Evolutionary conservation across 2,113 vertebrate species (phyloP).

Genomic region (Brachyhypopomus occidentalis): DNA sequence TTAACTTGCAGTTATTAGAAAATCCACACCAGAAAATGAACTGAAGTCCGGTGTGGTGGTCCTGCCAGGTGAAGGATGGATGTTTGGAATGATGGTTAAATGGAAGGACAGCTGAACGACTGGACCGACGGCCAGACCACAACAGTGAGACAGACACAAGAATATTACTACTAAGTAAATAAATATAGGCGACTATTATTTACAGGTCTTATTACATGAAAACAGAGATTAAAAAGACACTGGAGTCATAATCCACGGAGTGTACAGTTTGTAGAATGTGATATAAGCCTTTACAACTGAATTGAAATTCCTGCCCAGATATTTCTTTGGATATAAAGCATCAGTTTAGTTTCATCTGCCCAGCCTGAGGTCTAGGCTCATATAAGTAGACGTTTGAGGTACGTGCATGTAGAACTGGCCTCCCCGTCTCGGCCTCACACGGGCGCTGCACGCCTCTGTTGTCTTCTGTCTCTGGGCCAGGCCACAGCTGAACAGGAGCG

Average conservation of each 20-base stretch:
- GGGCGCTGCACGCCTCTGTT: background rate
- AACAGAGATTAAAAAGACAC: background rate
- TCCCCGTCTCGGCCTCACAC: background rate
- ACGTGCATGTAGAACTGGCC: background rate
- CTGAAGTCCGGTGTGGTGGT: too few relatives aligned
- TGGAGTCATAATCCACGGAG: background rate
- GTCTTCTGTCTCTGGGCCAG: background rate
- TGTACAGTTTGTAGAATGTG: background rate
- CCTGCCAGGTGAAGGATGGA: background rate
- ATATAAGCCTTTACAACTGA: background rate
- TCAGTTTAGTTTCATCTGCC: background rate
- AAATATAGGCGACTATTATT: too few relatives aligned
- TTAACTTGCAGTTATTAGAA: too few relatives aligned
- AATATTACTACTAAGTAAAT: background rate
- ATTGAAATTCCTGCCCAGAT: background rate
- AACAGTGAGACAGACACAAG: background rate
- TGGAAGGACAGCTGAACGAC: background rate
- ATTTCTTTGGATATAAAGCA: background rate
- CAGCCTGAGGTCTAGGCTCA: background rate
- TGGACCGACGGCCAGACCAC: background rate
- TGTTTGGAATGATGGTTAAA: background rate
- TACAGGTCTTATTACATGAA: too few relatives aligned
- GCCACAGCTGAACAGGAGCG: background rate
- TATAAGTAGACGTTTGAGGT: background rate
- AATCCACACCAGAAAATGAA: too few relatives aligned